A percentile compares a stretch with the other conserved stretches of the same genome.
Evolutionary conservation across 2,113 vertebrate genomes (phyloP).

Genomic region (Callionymus lyra): DNA sequence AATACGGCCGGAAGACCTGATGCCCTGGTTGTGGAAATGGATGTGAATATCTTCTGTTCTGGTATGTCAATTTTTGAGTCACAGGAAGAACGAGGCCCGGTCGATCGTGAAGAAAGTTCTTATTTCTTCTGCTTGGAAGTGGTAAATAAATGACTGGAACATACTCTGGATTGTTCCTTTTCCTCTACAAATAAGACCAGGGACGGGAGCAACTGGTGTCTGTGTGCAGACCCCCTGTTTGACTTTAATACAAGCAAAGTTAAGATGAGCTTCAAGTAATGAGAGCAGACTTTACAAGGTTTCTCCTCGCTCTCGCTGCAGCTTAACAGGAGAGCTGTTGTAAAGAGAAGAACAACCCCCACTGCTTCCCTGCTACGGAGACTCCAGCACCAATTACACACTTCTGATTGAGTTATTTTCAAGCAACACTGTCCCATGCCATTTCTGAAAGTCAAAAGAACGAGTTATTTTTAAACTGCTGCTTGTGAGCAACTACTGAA

Average conservation of each 20-base stretch:
- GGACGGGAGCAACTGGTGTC: too few relatives aligned
- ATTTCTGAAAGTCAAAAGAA: slow-evolving; percentile 38
- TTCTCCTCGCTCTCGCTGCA: slow-evolving; percentile 18
- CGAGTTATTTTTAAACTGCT: slow-evolving; percentile 36
- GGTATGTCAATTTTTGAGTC: too few relatives aligned
- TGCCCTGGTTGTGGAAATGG: too few relatives aligned
- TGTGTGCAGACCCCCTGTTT: too few relatives aligned
- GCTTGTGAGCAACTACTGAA: not conserved
- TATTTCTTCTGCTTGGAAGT: too few relatives aligned
- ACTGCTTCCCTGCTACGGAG: slow-evolving; percentile 37
- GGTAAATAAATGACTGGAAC: too few relatives aligned
- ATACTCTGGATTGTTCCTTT: too few relatives aligned
- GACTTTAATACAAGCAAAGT: slow-evolving; percentile 15
- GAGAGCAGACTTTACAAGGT: slow-evolving; percentile 6
- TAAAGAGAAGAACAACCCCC: slow-evolving; percentile 16
- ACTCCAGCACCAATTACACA: slow-evolving; percentile 53
- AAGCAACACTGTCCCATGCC: slow-evolving; percentile 37
- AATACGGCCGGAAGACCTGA: too few relatives aligned
- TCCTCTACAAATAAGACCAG: slow-evolving; percentile 10
- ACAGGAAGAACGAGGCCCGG: too few relatives aligned
- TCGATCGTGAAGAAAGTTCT: too few relatives aligned
- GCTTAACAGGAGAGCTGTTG: slow-evolving; percentile 31
- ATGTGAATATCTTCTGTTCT: too few relatives aligned
- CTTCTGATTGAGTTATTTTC: slow-evolving; percentile 39
- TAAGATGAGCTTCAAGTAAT: too few relatives aligned